Percentiles rank a stretch among this genome's conserved stretches.
Conservation (phyloP, 2,888 invertebrate genomes). For the Fabriciana adippe region DNA sequence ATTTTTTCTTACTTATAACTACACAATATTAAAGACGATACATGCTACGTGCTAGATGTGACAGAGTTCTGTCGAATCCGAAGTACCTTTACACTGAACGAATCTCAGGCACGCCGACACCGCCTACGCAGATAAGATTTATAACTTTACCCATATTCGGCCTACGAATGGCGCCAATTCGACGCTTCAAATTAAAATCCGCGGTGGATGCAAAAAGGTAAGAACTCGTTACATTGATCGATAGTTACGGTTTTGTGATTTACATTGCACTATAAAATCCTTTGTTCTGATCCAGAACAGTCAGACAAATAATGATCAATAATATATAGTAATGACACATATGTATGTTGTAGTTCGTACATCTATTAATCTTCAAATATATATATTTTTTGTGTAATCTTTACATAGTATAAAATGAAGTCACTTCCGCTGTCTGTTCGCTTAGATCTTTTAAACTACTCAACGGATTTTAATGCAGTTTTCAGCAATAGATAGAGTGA, state of each 20-base stretch:
- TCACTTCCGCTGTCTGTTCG: too few relatives aligned
- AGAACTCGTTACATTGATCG: slow-evolving; percentile 61
- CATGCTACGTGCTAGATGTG: slow-evolving; percentile 52
- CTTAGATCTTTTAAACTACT: too few relatives aligned
- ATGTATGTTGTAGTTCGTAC: too few relatives aligned
- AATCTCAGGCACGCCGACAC: slow-evolving; percentile 57
- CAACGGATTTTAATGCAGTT: too few relatives aligned
- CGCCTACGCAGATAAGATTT: slow-evolving; percentile 72
- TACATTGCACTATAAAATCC: slow-evolving; percentile 47
- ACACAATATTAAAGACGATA: not conserved
- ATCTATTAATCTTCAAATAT: too few relatives aligned
- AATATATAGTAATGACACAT: too few relatives aligned
- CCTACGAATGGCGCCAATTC: slow-evolving; percentile 78
- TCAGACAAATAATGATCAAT: too few relatives aligned
- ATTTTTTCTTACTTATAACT: not conserved
- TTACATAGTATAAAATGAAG: too few relatives aligned
- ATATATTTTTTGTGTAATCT: too few relatives aligned
- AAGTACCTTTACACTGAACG: slow-evolving; percentile 41
- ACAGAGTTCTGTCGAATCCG: slow-evolving; percentile 68
- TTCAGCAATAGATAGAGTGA: too few relatives aligned
- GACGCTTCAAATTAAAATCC: slow-evolving; percentile 77
- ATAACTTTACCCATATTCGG: slow-evolving; percentile 81
- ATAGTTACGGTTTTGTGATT: slow-evolving; percentile 70
- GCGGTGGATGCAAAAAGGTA: slow-evolving; percentile 73
- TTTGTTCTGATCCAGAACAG: too few relatives aligned